A percentile compares a stretch with the other conserved stretches of the same genome.
These are phyloP conservation scores for Vanacampus margaritifer DNA, from an alignment of 2,113 vertebrate species.

Conservation along the genomic window DNA sequence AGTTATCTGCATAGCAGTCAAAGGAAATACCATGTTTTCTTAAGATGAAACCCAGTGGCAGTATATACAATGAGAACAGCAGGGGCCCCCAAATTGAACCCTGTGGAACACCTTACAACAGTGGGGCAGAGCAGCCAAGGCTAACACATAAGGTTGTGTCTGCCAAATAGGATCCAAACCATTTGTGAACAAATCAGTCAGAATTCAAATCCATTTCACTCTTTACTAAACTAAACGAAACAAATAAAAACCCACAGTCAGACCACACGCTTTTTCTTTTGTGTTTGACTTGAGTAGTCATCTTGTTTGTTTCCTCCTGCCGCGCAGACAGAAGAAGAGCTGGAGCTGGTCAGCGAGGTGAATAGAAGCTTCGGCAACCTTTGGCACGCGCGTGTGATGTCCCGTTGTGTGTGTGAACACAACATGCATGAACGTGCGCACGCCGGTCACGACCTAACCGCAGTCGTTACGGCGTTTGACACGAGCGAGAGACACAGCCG, in stretches of 20 bases:
- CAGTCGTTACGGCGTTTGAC: background rate
- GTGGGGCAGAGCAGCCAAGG: no score
- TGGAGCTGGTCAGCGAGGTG: conserved; percentile 95
- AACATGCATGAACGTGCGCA: conserved; percentile 49
- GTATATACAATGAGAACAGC: no score
- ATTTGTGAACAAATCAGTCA: background rate
- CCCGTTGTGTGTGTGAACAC: conserved; percentile 47
- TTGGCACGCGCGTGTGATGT: conserved; percentile 48
- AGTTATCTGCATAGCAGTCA: no score
- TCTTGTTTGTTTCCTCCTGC: conserved; percentile 22
- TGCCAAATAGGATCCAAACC: background rate
- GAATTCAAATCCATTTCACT: background rate
- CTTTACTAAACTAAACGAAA: background rate
- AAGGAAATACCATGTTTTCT: no score
- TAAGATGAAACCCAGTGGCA: no score
- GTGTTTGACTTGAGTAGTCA: background rate
- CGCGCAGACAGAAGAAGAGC: conserved; percentile 89
- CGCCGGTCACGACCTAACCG: background rate
- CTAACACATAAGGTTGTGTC: no score
- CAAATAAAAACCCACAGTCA: background rate
- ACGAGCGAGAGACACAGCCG: background rate
- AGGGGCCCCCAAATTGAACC: no score
- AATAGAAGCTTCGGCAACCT: conserved; percentile 53
- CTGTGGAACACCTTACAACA: no score
- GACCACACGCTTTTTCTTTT: background rate